Conservation (phyloP, 1,140 invertebrate genomes). For the Oncopeltus fasciatus region DNA sequence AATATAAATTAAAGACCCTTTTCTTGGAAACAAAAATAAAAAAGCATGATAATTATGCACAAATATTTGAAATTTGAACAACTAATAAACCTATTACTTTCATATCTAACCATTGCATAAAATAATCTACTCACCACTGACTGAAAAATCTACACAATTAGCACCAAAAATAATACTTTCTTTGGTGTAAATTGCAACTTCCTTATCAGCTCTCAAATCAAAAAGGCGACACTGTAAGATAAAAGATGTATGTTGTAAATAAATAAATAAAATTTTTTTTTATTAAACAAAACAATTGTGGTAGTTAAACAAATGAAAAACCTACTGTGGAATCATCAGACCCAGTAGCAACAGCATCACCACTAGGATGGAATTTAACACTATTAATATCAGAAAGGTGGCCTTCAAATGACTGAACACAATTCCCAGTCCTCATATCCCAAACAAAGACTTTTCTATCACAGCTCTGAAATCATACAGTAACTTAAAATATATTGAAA, state of each 20-base stretch:
- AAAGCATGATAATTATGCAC: too few relatives aligned
- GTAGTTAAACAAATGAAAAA: too few relatives aligned
- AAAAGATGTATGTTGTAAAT: constrained; percentile 1
- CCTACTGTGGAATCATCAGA: constrained; percentile 91
- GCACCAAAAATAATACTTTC: constrained; percentile 97
- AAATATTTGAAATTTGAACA: too few relatives aligned
- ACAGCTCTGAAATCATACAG: constrained; percentile 52
- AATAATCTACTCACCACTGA: constrained; percentile 59
- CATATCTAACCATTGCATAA: too few relatives aligned
- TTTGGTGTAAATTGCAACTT: constrained; percentile 91
- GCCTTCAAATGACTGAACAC: constrained; percentile 96
- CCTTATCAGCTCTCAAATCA: constrained; percentile 93
- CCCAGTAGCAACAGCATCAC: constrained; percentile 93
- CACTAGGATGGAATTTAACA: constrained; percentile 97
- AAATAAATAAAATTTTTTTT: constrained; percentile 9
- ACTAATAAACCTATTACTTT: too few relatives aligned
- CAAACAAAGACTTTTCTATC: constrained; percentile 95
- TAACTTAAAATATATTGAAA: neutral
- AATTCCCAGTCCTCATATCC: constrained; percentile 97
- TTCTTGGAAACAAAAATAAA: too few relatives aligned
- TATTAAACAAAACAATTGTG: too few relatives aligned
- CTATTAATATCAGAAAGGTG: constrained; percentile 98
- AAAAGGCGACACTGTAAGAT: constrained; percentile 78
- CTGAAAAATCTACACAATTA: constrained; percentile 93
- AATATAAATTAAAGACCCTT: too few relatives aligned